Evolutionary conservation across 1,140 invertebrate genomes (phyloP).

Genomic region (Ditylenchus dipsaci): DNA sequence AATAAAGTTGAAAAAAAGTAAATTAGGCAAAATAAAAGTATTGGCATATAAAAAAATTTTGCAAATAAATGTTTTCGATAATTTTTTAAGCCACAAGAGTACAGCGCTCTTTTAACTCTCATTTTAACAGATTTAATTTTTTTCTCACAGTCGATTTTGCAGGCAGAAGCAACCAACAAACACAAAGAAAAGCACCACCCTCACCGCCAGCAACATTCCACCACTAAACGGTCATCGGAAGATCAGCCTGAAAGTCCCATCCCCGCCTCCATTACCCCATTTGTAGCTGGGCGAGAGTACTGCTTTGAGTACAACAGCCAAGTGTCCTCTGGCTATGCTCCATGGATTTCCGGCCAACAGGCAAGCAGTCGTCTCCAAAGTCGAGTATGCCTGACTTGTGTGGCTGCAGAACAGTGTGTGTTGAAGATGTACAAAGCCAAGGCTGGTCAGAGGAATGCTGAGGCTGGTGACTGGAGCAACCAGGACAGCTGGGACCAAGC

Average conservation of each 20-base stretch:
- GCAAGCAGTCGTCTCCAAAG: not conserved
- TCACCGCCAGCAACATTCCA: not conserved
- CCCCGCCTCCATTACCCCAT: not conserved
- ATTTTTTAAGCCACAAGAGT: too few species aligned
- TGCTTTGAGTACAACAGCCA: slow-evolving; percentile 7
- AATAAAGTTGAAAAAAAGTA: too few species aligned
- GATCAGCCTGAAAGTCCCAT: not conserved
- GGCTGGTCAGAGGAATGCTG: not conserved
- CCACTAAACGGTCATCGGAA: not conserved
- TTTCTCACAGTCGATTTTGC: too few species aligned
- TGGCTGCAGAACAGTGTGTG: not conserved
- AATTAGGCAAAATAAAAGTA: too few species aligned
- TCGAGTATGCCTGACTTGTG: not conserved
- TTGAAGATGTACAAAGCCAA: not conserved
- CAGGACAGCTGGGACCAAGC: not conserved
- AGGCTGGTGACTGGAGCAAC: not conserved
- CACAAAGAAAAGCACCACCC: not conserved
- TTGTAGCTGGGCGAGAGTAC: slow-evolving; percentile 4
- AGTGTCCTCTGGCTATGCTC: not conserved
- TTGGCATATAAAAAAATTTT: too few species aligned
- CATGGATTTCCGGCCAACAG: not conserved
- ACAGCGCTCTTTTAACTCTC: too few species aligned
- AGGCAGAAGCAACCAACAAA: too few species aligned
- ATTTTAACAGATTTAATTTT: too few species aligned
- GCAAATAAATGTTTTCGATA: too few species aligned